A percentile compares a stretch with the other conserved stretches of the same genome.
phyloP scores from a whole-genome alignment of 2,797 vertebrate genomes.

The Amniataba percoides region DNA sequence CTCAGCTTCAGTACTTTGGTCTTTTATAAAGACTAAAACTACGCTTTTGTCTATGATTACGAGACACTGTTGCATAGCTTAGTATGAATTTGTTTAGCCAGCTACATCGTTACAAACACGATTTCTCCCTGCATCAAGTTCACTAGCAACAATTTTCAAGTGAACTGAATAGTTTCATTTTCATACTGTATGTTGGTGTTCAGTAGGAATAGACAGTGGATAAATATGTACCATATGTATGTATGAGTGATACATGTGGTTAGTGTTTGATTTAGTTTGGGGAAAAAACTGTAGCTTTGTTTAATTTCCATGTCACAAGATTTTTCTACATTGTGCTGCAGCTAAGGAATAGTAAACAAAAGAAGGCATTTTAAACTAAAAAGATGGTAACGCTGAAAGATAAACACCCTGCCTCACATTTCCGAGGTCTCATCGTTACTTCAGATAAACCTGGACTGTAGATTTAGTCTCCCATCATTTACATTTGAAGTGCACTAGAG shows the following conservation, averaged over 20 bases:
- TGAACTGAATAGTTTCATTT: not conserved
- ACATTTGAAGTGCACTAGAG: not conserved
- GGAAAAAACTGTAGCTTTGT: not conserved
- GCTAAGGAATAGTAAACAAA: not conserved
- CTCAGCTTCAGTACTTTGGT: not conserved
- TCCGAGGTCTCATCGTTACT: not conserved
- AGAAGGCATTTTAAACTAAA: not conserved
- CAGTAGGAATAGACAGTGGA: not conserved
- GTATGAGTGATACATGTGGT: not conserved
- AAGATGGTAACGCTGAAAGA: slow-evolving; percentile 1
- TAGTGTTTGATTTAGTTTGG: not conserved
- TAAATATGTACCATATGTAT: not conserved
- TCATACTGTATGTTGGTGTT: not conserved
- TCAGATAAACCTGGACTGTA: not conserved
- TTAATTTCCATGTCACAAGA: not conserved
- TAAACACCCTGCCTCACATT: not conserved
- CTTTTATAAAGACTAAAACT: not conserved
- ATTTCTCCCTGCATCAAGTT: not conserved
- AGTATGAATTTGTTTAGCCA: not conserved
- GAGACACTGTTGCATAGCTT: not conserved
- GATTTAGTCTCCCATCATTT: not conserved
- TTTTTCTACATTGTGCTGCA: not conserved
- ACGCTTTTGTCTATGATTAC: not conserved
- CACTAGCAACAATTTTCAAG: not conserved
- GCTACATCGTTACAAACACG: not conserved